Percentiles rank a stretch among this genome's conserved stretches.
phyloP scores from a whole-genome alignment of 2,888 invertebrate species.

The Orthosia gracilis region DNA sequence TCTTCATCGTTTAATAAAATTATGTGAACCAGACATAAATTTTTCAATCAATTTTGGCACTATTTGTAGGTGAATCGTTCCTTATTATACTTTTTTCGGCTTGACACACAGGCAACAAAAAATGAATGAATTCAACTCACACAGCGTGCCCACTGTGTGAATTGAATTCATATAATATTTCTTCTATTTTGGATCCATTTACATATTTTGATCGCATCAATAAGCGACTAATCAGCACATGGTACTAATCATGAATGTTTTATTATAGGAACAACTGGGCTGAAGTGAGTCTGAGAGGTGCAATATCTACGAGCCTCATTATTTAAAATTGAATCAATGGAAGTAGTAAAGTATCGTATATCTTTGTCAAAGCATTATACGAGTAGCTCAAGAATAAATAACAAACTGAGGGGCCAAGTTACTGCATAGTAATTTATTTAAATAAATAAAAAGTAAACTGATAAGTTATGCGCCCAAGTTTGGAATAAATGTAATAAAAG shows the following conservation, averaged over 20 bases:
- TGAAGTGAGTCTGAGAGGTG: neutral
- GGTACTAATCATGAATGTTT: neutral
- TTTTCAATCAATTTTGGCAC: neutral
- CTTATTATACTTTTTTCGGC: neutral
- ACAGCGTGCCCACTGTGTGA: neutral
- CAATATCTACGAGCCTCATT: neutral
- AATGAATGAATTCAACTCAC: neutral
- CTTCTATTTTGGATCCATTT: neutral
- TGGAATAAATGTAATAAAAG: slow-evolving; percentile 66
- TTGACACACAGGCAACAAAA: neutral
- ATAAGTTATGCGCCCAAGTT: slow-evolving; percentile 29
- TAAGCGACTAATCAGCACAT: neutral
- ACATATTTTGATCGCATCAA: neutral
- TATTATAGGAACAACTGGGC: neutral
- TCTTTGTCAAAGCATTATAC: neutral
- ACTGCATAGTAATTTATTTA: neutral
- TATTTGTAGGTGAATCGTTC: neutral
- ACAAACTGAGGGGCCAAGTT: neutral
- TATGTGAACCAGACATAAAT: slow-evolving; percentile 6
- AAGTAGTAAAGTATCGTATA: neutral
- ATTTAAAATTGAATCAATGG: neutral
- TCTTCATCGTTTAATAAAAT: slow-evolving; percentile 29
- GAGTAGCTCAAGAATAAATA: neutral
- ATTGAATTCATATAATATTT: neutral
- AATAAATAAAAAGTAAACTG: slow-evolving; percentile 29